Conservation (phyloP, 1,140 invertebrate genomes). For the Drosophila kohkoa region DNA sequence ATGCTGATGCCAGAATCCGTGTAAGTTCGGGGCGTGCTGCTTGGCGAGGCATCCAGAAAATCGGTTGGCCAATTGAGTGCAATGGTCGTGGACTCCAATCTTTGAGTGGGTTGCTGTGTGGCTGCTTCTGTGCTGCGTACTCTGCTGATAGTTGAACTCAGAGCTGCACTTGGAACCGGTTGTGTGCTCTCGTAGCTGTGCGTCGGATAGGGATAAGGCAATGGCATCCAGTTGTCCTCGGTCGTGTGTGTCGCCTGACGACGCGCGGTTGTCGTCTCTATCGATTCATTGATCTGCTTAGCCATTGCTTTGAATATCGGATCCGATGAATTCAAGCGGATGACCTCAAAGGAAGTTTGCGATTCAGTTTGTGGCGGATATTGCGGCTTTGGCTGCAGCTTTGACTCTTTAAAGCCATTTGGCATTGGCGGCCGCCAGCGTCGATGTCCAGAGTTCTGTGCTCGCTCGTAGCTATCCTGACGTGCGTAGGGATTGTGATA, state of each 20-base stretch:
- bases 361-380: neutral
- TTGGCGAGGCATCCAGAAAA: conserved; percentile 54
- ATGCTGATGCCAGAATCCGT: conserved; percentile 16
- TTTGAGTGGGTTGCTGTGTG: conserved; percentile 11
- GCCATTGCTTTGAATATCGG: conserved; percentile 43
- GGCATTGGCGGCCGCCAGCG: conserved; percentile 43
- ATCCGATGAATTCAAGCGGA: conserved; percentile 55
- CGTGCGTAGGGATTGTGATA: conserved; percentile 40
- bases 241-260: conserved; percentile 23
- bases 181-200: conserved; percentile 60
- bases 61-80: conserved; percentile 76
- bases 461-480: conserved; percentile 57
- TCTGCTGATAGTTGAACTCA: neutral
- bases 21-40: conserved; percentile 39
- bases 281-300: conserved; percentile 70
- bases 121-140: conserved; percentile 26
- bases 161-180: conserved; percentile 19
- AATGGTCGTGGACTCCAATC: conserved; percentile 47
- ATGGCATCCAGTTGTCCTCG: conserved; percentile 70
- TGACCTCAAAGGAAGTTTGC: conserved; percentile 34
- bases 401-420: neutral
- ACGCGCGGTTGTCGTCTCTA: conserved; percentile 53
- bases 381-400: conserved; percentile 14
- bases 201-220: conserved; percentile 63
- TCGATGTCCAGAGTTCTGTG: conserved; percentile 47